phyloP scores from a whole-genome alignment of 2,888 invertebrate genomes.

The Creontiades dilutus region DNA sequence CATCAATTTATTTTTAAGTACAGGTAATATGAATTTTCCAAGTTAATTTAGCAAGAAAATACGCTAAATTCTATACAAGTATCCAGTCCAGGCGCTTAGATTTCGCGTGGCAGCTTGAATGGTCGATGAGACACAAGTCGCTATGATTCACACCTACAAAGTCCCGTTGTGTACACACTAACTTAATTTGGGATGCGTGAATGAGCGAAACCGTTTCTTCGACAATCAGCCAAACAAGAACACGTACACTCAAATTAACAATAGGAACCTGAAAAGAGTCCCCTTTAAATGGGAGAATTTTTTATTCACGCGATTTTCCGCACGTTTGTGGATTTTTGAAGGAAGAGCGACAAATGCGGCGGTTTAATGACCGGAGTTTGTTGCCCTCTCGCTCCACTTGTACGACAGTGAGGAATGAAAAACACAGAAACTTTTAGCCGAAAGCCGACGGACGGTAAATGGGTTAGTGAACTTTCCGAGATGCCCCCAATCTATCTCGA shows the following conservation, averaged over 20 bases:
- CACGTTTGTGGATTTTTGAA: constrained; percentile 1
- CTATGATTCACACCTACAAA: too few relatives aligned
- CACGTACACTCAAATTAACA: too few relatives aligned
- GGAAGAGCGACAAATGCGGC: constrained; percentile 2
- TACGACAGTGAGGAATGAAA: background rate
- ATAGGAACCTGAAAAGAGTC: background rate
- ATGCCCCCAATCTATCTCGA: background rate
- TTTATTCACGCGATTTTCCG: background rate
- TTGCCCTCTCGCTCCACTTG: constrained; percentile 31
- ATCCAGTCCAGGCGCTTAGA: too few relatives aligned
- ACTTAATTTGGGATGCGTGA: too few relatives aligned
- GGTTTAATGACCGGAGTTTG: constrained; percentile 20
- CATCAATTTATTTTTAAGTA: too few relatives aligned
- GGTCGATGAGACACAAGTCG: too few relatives aligned
- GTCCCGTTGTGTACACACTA: too few relatives aligned
- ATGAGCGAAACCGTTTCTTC: background rate
- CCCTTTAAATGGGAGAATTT: background rate
- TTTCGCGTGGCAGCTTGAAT: too few relatives aligned
- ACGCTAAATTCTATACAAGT: too few relatives aligned
- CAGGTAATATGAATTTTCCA: too few relatives aligned
- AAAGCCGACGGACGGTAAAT: background rate
- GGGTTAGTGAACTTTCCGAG: constrained; percentile 11
- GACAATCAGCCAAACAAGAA: too few relatives aligned
- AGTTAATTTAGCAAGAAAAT: too few relatives aligned
- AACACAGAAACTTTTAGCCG: background rate